Percentiles rank a stretch among this genome's conserved stretches.
Evolutionary conservation across 2,797 vertebrate species (phyloP).

Genomic region (Megaceryle alcyon): DNA sequence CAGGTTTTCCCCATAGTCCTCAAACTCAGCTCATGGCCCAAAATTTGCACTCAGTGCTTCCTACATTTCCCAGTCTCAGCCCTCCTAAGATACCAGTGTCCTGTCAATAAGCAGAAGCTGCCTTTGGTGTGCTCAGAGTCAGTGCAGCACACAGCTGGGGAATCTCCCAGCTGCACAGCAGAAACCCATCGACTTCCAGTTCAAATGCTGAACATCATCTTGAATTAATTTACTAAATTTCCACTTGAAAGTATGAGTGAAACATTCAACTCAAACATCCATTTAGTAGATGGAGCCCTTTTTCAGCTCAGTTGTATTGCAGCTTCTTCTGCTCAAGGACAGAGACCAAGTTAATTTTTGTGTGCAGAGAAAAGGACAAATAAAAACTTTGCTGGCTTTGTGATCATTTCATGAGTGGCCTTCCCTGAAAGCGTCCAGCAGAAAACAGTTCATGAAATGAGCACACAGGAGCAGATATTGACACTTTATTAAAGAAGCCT

Average conservation of each 20-base stretch:
- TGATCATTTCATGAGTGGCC: background rate
- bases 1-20: accelerated
- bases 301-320: background rate
- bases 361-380: background rate
- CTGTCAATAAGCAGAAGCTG: accelerated
- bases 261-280: background rate
- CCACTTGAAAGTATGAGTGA: background rate
- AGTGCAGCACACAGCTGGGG: background rate
- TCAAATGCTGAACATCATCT: background rate
- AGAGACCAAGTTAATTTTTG: background rate
- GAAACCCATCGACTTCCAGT: background rate
- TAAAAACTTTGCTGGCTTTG: background rate
- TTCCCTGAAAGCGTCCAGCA: background rate
- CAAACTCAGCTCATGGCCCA: background rate
- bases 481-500: background rate
- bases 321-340: background rate
- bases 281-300: background rate
- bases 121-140: background rate
- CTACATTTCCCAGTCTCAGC: background rate
- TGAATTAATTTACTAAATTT: background rate
- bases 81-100: background rate
- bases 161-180: background rate
- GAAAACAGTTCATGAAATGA: background rate
- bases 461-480: accelerated
- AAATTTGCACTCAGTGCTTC: background rate